phyloP scores from a whole-genome alignment of 2,113 vertebrate species.

The Phycodurus eques region DNA sequence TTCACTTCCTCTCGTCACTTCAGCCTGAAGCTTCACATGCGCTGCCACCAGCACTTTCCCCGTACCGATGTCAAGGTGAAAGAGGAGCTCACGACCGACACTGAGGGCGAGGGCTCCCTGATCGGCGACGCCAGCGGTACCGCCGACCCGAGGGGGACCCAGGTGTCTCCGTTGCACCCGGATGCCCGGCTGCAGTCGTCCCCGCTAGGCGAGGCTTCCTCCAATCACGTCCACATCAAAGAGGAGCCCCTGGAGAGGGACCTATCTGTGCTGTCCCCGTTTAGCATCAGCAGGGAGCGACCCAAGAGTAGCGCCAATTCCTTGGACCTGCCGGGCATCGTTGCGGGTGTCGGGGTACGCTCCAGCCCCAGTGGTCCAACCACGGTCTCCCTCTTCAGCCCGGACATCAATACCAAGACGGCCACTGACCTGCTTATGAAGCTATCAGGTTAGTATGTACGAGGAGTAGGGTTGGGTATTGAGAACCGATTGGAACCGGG shows the following conservation, averaged over 20 bases:
- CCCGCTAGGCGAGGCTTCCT: conserved; percentile 73
- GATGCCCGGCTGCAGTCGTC: conserved; percentile 61
- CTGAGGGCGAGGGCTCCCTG: conserved; percentile 85
- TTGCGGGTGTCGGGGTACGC: conserved; percentile 65
- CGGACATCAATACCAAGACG: conserved; percentile 96
- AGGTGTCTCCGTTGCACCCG: conserved; percentile 65
- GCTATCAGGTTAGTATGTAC: conserved; percentile 83
- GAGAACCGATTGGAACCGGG: too few species aligned
- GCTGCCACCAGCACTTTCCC: conserved; percentile 98
- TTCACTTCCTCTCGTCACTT: conserved; percentile 99
- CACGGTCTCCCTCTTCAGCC: conserved; percentile 89
- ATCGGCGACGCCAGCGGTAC: conserved; percentile 73
- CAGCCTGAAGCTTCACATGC: conserved; percentile 99
- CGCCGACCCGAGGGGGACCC: conserved; percentile 72
- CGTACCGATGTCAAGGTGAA: conserved; percentile 95
- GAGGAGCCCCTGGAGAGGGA: conserved; percentile 92
- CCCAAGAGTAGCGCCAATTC: conserved; percentile 82
- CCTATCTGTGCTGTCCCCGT: conserved; percentile 79
- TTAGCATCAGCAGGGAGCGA: conserved; percentile 82
- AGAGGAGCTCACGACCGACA: conserved; percentile 91
- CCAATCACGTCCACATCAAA: conserved; percentile 86
- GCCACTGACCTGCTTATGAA: conserved; percentile 99
- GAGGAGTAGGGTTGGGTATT: too few species aligned
- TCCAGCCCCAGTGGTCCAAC: conserved; percentile 69
- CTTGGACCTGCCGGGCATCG: conserved; percentile 82